Base-by-base conservation (phyloP, 2,888 invertebrate species). In the Dastarcus helophoroides region DNA sequence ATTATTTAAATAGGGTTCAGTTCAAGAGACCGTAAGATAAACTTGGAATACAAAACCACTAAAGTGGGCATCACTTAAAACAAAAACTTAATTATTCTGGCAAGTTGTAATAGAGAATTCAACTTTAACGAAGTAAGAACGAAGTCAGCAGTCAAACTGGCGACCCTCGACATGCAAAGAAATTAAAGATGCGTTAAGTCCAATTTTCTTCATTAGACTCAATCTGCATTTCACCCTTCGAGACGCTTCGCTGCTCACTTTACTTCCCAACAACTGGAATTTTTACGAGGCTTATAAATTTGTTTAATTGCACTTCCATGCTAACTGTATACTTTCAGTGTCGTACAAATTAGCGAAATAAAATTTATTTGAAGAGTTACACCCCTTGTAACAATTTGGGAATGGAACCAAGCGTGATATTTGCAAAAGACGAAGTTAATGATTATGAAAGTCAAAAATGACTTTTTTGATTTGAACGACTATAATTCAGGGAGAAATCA, bases 211-310 rank as follows among this genome's bases (percentile, higher is more conserved):
- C 57, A 59, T 60, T 59, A 60, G 54, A 47, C 49, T 47, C 53
- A 56, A 59, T 60, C 59, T 57, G 53, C 56, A 59, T 59, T 53
- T 50, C 33, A 47, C 44, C 50, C 53, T 39, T 38, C 38, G 37
- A 29, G 33, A 41, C 38, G 43, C 35, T 35, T 28, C 34, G 36
- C 30, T 39, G 40, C 40, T 34, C 32, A 9, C 29, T 39, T 33
- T 35, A 24, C 42, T 43, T 46, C 44, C 47, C 46, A 44, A 49
- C 51, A 51, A 51, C 49, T 46, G 51, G 54, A 52, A 50, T 58
- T 58, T 57, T 60, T 60, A 60, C 48, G 52, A 52, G 53, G 48
- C 53, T 53, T 54, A 61, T 59, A 60, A 60, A 60, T 59, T 60
- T 56, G 54, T 58, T 54, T 60, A 61, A 61, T 60, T 60, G 55